Conservation (phyloP, 1,140 invertebrate genomes). For the Leptinotarsa undecemlineata region DNA sequence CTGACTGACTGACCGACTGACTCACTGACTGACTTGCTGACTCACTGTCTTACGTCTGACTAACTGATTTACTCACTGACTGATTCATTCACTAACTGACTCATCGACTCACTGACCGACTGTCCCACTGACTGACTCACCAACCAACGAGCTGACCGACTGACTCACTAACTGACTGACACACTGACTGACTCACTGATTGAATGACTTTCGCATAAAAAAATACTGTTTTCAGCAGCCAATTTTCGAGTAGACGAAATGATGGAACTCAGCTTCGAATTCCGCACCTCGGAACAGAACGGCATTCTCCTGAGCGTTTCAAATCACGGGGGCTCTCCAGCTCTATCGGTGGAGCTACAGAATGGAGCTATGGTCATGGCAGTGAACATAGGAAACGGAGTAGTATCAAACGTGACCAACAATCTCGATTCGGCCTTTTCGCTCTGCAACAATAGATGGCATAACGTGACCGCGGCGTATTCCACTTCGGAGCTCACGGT, state of each 20-base stretch:
- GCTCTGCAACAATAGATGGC: conserved; percentile 87
- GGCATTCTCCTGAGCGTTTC: conserved; percentile 79
- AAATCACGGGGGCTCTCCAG: conserved; percentile 64
- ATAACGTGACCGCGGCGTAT: conserved; percentile 75
- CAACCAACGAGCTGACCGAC: too few relatives aligned
- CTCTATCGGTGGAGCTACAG: conserved; percentile 75
- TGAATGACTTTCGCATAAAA: too few relatives aligned
- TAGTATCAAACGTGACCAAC: conserved; percentile 64
- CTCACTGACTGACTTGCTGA: too few relatives aligned
- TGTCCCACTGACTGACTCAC: too few relatives aligned
- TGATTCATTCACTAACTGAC: too few relatives aligned
- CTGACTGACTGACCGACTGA: too few relatives aligned
- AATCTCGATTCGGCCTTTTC: conserved; percentile 65
- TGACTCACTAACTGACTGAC: background rate
- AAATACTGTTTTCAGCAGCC: conserved; percentile 59
- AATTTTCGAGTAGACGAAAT: conserved; percentile 70
- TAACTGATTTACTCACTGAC: too few relatives aligned
- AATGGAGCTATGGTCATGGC: conserved; percentile 77
- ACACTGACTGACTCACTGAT: too few relatives aligned
- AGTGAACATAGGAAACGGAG: conserved; percentile 68
- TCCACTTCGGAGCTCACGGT: conserved; percentile 71
- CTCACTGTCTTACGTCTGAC: too few relatives aligned
- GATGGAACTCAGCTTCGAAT: conserved; percentile 78
- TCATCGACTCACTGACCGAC: too few relatives aligned
- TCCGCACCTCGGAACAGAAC: conserved; percentile 78